phyloP scores from a whole-genome alignment of 2,113 vertebrate genomes.

The Sialia sialis region DNA sequence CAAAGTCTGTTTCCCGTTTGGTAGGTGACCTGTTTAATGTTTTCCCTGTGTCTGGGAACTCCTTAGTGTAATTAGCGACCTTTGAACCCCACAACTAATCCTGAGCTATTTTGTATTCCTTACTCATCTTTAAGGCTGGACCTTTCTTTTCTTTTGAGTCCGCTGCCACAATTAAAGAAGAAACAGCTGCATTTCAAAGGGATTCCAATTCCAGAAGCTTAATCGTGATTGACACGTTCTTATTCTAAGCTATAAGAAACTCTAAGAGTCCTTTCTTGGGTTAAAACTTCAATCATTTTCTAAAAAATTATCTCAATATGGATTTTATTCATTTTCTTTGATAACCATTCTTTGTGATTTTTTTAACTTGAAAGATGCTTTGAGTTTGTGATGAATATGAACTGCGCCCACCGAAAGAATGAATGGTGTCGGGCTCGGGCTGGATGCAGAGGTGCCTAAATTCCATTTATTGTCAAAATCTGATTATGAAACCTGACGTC shows the following conservation, averaged over 20 bases:
- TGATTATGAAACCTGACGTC: slow-evolving; percentile 72
- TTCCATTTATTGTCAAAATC: slow-evolving; percentile 73
- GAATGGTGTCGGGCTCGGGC: slow-evolving; percentile 55
- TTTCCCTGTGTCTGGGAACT: slow-evolving; percentile 86
- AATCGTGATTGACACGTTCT: slow-evolving; percentile 87
- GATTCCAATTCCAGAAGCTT: slow-evolving; percentile 86
- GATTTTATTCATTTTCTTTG: slow-evolving; percentile 88
- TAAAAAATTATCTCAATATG: slow-evolving; percentile 88
- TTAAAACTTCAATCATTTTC: slow-evolving; percentile 91
- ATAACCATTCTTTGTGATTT: slow-evolving; percentile 80
- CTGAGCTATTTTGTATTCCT: slow-evolving; percentile 86
- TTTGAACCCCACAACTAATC: slow-evolving; percentile 85
- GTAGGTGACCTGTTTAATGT: slow-evolving; percentile 88
- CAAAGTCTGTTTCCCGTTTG: slow-evolving; percentile 82
- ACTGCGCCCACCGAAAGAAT: slow-evolving; percentile 59
- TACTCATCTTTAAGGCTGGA: slow-evolving; percentile 86
- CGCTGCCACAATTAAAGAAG: slow-evolving; percentile 84
- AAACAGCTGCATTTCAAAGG: slow-evolving; percentile 90
- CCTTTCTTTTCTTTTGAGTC: slow-evolving; percentile 84
- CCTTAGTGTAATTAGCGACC: slow-evolving; percentile 86
- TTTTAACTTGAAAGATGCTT: slow-evolving; percentile 78
- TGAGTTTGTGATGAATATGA: slow-evolving; percentile 72
- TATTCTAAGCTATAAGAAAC: slow-evolving; percentile 87
- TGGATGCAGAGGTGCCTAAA: slow-evolving; percentile 61
- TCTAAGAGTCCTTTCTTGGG: slow-evolving; percentile 86